These are phyloP conservation scores for Myotis vivesi DNA, from an alignment of 2,797 vertebrate species.

Conservation along the genomic window DNA sequence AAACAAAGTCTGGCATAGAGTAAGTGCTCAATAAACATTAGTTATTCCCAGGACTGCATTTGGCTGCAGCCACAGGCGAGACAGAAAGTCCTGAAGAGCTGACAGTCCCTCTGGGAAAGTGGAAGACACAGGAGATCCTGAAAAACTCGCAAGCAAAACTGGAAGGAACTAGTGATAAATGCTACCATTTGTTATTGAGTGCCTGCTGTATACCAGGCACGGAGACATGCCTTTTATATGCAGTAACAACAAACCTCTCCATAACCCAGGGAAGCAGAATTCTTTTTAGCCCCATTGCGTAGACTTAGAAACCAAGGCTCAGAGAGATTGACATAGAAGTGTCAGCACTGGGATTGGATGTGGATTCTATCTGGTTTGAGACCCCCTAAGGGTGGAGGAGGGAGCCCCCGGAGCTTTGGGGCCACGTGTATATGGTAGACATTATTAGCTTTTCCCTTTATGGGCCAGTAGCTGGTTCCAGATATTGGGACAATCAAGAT, in stretches of 20 bases:
- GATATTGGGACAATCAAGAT: background rate
- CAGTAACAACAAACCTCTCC: background rate
- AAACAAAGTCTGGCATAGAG: background rate
- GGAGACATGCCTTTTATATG: background rate
- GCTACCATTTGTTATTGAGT: background rate
- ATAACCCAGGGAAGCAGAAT: background rate
- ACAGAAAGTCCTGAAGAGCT: background rate
- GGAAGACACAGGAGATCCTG: background rate
- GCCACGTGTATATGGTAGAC: background rate
- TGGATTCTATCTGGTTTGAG: background rate
- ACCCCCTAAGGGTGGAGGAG: background rate
- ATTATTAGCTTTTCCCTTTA: background rate
- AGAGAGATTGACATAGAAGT: background rate
- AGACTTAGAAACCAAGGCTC: background rate
- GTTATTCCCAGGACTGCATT: background rate
- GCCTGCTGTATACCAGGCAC: background rate
- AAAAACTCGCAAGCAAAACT: background rate
- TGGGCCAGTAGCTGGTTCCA: background rate
- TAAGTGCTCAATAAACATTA: fast-evolving
- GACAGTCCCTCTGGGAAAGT: background rate
- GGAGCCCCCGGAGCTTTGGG: background rate
- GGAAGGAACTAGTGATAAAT: background rate
- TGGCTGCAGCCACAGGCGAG: fast-evolving
- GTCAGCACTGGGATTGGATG: background rate
- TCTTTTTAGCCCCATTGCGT: background rate